Evolutionary conservation across 2,113 vertebrate genomes (phyloP).

Genomic region (Butorides virescens): DNA sequence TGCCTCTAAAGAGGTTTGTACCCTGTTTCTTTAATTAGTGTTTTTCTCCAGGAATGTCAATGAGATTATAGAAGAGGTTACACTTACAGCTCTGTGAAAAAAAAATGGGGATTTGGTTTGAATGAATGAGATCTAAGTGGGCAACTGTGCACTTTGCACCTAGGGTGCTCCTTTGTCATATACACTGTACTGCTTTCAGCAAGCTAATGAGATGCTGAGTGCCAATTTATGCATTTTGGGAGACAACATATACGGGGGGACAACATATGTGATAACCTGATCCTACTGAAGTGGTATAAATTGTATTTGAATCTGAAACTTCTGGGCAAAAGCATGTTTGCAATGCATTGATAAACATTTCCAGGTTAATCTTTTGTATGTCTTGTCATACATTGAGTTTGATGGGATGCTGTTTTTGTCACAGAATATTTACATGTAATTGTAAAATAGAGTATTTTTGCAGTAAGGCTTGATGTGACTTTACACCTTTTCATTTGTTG

Average conservation of each 20-base stretch:
- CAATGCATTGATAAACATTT: neutral
- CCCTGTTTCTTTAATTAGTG: neutral
- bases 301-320: neutral
- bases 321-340: neutral
- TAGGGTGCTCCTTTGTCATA: neutral
- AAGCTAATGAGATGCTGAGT: neutral
- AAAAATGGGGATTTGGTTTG: neutral
- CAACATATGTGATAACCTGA: neutral
- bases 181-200: neutral
- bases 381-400: neutral
- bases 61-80: neutral
- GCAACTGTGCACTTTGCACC: neutral
- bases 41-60: neutral
- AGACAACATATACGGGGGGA: neutral
- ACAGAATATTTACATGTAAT: neutral
- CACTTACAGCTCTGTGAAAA: neutral
- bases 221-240: neutral
- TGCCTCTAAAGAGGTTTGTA: neutral
- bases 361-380: neutral
- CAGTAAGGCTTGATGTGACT: neutral
- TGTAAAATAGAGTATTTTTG: neutral
- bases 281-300: neutral
- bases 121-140: neutral
- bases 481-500: neutral
- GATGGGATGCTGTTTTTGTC: neutral